Conservation (phyloP, 2,888 invertebrate species). For the Drosophila merina region DNA sequence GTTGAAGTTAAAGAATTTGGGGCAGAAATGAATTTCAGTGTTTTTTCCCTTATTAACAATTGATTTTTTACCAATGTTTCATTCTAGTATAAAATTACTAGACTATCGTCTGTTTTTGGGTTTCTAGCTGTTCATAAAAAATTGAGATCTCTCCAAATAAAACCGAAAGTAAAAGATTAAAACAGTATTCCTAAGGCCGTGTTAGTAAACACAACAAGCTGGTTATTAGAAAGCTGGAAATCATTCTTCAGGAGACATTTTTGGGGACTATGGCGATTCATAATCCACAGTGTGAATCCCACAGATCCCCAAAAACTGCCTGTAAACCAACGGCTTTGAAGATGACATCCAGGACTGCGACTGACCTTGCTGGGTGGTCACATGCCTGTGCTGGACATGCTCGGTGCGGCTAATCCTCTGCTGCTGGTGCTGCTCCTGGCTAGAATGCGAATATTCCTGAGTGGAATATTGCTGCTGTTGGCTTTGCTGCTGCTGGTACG, state of each 20-base stretch:
- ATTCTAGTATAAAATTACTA: no score
- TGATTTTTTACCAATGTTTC: no score
- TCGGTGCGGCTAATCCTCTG: constrained; percentile 89
- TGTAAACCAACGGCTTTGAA: constrained; percentile 4
- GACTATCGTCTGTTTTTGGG: not conserved
- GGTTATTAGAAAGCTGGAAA: not conserved
- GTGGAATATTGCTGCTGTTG: constrained; percentile 81
- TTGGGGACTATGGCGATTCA: constrained; percentile 66
- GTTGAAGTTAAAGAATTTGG: no score
- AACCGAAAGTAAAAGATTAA: not conserved
- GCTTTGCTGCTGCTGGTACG: constrained; percentile 84
- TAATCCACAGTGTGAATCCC: constrained; percentile 77
- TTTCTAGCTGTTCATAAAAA: not conserved
- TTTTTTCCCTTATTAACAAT: no score
- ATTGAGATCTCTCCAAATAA: not conserved
- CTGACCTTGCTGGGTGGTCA: constrained; percentile 90
- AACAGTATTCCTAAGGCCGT: constrained; percentile 20
- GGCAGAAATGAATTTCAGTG: no score
- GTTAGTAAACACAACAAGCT: constrained; percentile 13
- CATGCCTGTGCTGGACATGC: constrained; percentile 90
- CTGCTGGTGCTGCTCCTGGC: constrained; percentile 85
- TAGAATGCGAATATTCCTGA: constrained; percentile 85
- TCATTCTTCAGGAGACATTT: constrained; percentile 41
- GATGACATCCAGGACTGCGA: constrained; percentile 53
- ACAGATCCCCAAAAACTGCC: constrained; percentile 50